Conservation (phyloP, 2,888 invertebrate genomes). For the Cryptocheilus praepositus region DNA sequence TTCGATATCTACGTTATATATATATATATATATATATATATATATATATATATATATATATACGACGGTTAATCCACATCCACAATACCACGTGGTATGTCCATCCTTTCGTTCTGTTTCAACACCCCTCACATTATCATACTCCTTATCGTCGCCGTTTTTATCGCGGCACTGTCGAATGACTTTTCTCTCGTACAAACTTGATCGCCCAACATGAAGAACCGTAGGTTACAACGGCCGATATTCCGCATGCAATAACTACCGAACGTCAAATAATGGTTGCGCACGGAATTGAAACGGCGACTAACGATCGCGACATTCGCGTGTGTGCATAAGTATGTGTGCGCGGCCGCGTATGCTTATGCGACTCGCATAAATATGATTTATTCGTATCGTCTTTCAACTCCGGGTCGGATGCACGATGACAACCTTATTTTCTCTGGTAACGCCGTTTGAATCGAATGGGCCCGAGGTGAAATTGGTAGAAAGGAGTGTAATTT, state of each 20-base stretch:
- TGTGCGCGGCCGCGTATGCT: background rate
- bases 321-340: background rate
- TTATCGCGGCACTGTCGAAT: too few species aligned
- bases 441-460: conserved; percentile 32
- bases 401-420: conserved; percentile 28
- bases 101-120: too few species aligned
- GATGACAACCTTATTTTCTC: conserved; percentile 51
- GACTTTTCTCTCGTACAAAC: too few species aligned
- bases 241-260: background rate
- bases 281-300: background rate
- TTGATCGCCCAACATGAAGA: too few species aligned
- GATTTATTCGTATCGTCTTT: conserved; percentile 23
- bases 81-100: too few species aligned
- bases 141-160: too few species aligned
- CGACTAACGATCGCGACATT: background rate
- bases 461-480: conserved; percentile 38
- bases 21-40: too few species aligned
- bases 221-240: too few species aligned
- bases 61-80: too few species aligned
- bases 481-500: conserved; percentile 53
- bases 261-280: background rate
- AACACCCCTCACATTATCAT: too few species aligned
- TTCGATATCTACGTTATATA: too few species aligned
- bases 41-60: too few species aligned
- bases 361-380: conserved; percentile 11